Percentiles rank a stretch among this genome's conserved stretches.
Conservation (phyloP, 2,888 invertebrate species). For the Apamea epomidion region DNA sequence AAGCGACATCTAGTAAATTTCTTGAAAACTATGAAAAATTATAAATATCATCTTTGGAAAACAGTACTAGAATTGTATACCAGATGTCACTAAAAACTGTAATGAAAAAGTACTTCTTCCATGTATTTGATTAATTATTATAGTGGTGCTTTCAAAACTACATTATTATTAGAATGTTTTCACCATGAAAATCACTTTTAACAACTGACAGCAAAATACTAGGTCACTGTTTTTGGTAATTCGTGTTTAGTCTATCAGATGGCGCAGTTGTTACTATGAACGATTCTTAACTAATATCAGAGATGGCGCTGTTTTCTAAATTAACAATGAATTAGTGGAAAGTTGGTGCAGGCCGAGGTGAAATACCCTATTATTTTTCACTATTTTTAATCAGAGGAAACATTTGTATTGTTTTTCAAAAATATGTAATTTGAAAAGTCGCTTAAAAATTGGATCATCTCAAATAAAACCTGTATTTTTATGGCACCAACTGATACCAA, state of each 20-base stretch:
- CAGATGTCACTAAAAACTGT: slow-evolving; percentile 39
- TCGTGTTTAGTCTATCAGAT: neutral
- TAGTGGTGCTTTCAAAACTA: too few relatives aligned
- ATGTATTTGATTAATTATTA: too few relatives aligned
- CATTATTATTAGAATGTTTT: too few relatives aligned
- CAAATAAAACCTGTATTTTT: neutral
- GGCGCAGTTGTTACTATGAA: neutral
- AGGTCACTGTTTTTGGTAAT: neutral
- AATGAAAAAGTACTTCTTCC: neutral
- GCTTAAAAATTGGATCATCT: neutral
- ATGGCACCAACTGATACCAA: neutral
- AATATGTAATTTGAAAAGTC: neutral
- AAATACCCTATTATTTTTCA: neutral
- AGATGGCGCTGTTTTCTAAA: slow-evolving; percentile 32
- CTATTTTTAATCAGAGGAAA: neutral
- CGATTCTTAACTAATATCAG: neutral
- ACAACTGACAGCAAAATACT: neutral
- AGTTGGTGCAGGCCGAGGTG: neutral
- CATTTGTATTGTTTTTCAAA: rapidly evolving
- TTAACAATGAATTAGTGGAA: neutral
- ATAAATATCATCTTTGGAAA: neutral
- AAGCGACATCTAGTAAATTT: slow-evolving; percentile 38
- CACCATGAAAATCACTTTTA: neutral
- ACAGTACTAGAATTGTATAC: neutral
- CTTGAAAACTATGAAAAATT: neutral